Evolutionary conservation across 2,797 vertebrate genomes (phyloP).

Genomic region (Sylvilagus floridanus): DNA sequence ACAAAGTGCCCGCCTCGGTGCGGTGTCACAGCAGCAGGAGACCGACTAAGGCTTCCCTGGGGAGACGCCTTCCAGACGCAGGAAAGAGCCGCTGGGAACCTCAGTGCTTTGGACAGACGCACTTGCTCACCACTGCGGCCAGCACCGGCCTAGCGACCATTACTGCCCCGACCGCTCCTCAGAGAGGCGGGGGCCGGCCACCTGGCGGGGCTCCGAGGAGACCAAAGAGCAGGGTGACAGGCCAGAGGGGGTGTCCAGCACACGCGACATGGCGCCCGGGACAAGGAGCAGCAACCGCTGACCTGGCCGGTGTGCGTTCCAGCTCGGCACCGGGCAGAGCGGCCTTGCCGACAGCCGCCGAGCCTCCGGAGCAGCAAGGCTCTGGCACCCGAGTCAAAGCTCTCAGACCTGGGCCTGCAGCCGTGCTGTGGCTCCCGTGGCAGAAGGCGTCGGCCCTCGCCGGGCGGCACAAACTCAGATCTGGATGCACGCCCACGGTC

Average conservation of each 20-base stretch:
- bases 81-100: background rate
- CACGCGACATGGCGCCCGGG: background rate
- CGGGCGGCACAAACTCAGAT: too few relatives aligned
- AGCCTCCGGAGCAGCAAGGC: too few relatives aligned
- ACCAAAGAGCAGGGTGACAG: background rate
- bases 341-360: too few relatives aligned
- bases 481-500: too few relatives aligned
- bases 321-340: too few relatives aligned
- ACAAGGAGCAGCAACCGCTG: background rate
- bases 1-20: background rate
- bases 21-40: background rate
- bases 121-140: background rate
- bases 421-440: too few relatives aligned
- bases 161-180: background rate
- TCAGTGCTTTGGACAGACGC: background rate
- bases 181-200: background rate
- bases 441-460: too few relatives aligned
- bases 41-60: background rate
- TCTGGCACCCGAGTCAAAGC: too few relatives aligned
- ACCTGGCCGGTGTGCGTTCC: background rate
- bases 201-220: background rate
- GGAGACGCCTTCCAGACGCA: background rate
- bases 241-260: background rate
- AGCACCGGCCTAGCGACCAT: background rate
- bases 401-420: too few relatives aligned